Evolutionary conservation across 2,888 invertebrate species (phyloP).

Genomic region (Liodrosophila aerea): DNA sequence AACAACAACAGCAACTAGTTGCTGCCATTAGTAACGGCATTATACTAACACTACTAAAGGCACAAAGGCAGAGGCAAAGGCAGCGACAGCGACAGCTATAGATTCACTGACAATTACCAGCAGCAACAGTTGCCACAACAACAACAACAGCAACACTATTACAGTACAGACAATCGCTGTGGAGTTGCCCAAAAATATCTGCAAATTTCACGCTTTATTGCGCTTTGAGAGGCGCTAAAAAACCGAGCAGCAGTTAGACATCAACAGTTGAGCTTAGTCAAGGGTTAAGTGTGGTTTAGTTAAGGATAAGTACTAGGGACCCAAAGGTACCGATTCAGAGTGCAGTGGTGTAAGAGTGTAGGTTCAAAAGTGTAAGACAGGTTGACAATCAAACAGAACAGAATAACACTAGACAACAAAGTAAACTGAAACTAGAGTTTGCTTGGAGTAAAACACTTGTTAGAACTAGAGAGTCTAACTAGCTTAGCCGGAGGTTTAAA

Average conservation of each 20-base stretch:
- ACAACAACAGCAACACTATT: conserved; percentile 26
- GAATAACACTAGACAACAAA: neutral
- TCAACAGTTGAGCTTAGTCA: too few relatives aligned
- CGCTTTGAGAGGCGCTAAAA: conserved; percentile 7
- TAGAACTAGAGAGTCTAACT: too few relatives aligned
- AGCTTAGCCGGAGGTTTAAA: too few relatives aligned
- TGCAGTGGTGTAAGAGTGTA: too few relatives aligned
- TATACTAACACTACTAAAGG: conserved; percentile 16
- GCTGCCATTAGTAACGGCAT: conserved; percentile 57
- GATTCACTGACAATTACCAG: conserved; percentile 9
- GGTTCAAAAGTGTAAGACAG: too few relatives aligned
- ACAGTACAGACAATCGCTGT: conserved; percentile 16
- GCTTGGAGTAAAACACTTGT: too few relatives aligned
- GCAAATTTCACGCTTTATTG: conserved; percentile 43
- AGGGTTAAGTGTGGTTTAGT: conserved; percentile 6
- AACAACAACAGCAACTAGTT: conserved; percentile 21
- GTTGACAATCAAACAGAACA: too few relatives aligned
- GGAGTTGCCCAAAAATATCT: conserved; percentile 22
- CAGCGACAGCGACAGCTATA: conserved; percentile 8
- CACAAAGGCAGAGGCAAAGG: conserved; percentile 26
- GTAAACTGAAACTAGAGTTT: too few relatives aligned
- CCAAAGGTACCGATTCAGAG: too few relatives aligned
- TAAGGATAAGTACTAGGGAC: too few relatives aligned
- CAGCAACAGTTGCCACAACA: conserved; percentile 44
- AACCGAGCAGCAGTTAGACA: too few relatives aligned